Conservation (phyloP, 2,797 vertebrate genomes). For the Diplodus puntazzo region DNA sequence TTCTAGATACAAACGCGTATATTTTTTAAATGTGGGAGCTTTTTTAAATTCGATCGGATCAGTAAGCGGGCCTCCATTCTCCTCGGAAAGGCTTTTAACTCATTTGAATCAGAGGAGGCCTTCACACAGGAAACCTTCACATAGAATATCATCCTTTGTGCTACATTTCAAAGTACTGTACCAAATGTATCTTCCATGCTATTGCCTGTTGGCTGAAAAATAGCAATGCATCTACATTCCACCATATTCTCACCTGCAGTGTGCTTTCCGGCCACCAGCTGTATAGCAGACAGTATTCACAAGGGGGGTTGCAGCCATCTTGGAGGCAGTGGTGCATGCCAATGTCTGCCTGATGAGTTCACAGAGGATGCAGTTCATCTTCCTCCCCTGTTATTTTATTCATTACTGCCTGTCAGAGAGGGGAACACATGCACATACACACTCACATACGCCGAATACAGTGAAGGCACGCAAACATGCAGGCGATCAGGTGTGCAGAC, state of each 20-base stretch:
- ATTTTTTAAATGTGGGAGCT: conserved; percentile 14
- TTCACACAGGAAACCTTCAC: conserved; percentile 17
- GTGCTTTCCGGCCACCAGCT: conserved; percentile 43
- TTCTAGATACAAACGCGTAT: neutral
- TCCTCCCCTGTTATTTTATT: conserved; percentile 77
- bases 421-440: conserved; percentile 42
- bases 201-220: neutral
- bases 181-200: conserved; percentile 29
- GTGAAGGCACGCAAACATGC: conserved; percentile 17
- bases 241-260: conserved; percentile 50
- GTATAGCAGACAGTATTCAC: conserved; percentile 45
- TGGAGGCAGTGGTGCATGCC: conserved; percentile 69
- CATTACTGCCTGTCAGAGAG: conserved; percentile 66
- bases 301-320: conserved; percentile 57
- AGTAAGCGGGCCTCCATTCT: conserved; percentile 15
- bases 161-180: conserved; percentile 24
- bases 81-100: conserved; percentile 15
- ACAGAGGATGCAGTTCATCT: conserved; percentile 72
- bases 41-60: conserved; percentile 28
- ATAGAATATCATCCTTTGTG: conserved; percentile 7
- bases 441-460: conserved; percentile 9
- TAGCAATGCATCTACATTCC: conserved; percentile 4
- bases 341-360: conserved; percentile 74
- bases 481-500: conserved; percentile 38
- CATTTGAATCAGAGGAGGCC: conserved; percentile 22